Percentiles rank a stretch among this genome's conserved stretches.
These are phyloP conservation scores for Charanyca ferruginea DNA, from an alignment of 2,888 invertebrate genomes.

Conservation along the genomic window DNA sequence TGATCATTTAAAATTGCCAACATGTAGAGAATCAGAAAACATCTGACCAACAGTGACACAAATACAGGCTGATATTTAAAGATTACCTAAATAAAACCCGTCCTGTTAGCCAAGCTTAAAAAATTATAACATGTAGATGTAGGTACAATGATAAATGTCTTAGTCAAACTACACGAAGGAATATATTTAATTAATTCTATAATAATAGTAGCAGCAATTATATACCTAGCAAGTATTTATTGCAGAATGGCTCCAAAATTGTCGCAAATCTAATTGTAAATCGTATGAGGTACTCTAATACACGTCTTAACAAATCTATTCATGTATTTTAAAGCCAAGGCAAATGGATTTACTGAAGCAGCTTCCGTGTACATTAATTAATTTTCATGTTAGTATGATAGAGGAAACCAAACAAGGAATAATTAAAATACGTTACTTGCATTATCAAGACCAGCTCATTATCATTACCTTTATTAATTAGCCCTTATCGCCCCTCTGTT, in stretches of 20 bases:
- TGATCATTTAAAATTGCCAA: neutral
- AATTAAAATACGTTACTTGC: conserved; percentile 19
- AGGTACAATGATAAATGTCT: neutral
- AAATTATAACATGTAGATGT: neutral
- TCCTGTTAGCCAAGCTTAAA: neutral
- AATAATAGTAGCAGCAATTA: too few relatives aligned
- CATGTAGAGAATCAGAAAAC: too few relatives aligned
- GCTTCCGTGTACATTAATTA: neutral
- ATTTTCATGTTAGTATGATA: neutral
- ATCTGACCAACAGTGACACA: neutral
- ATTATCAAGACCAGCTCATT: conserved; percentile 8
- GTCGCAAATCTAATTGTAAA: conserved; percentile 27
- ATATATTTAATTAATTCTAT: neutral
- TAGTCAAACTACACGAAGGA: conserved; percentile 1
- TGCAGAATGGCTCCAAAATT: conserved; percentile 8
- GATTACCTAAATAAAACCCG: neutral
- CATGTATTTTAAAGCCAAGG: conserved; percentile 17
- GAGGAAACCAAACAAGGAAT: conserved; percentile 6
- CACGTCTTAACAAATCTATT: conserved; percentile 20
- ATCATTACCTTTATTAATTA: conserved; percentile 41
- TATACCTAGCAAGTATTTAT: too few relatives aligned
- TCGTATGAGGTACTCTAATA: conserved; percentile 17
- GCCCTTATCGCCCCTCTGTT: conserved; percentile 13
- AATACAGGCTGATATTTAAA: too few relatives aligned
- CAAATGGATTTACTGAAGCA: conserved; percentile 15